Percentiles rank a stretch among this genome's conserved stretches.
phyloP scores from a whole-genome alignment of 1,140 invertebrate species.

The Copidosoma floridanum region DNA sequence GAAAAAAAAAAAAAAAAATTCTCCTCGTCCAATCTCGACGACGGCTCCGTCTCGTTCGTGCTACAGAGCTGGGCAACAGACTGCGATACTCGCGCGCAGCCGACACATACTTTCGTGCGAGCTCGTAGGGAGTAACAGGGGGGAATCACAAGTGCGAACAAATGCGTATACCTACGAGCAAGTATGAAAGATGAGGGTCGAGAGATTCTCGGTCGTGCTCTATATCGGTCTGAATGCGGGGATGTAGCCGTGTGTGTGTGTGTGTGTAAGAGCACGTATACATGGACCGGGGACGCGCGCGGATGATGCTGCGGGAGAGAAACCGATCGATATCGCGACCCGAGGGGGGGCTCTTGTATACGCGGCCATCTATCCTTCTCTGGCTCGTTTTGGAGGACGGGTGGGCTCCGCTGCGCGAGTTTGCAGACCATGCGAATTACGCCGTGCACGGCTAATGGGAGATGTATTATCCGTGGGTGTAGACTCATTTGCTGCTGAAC shows the following conservation, averaged over 20 bases:
- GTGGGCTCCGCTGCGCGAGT: neutral
- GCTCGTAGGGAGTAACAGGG: neutral
- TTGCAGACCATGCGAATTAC: conserved; percentile 7
- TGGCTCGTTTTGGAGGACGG: too few species aligned
- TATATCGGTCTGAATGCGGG: too few species aligned
- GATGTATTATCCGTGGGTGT: neutral
- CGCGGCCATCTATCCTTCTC: too few species aligned
- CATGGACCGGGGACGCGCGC: neutral
- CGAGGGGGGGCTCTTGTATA: neutral
- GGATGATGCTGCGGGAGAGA: too few species aligned
- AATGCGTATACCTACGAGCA: neutral
- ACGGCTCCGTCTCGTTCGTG: too few species aligned
- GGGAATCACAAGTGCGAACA: conserved; percentile 9
- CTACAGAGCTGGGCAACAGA: too few species aligned
- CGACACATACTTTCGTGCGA: too few species aligned
- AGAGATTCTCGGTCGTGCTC: too few species aligned
- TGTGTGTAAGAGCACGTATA: neutral
- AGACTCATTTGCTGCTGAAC: too few species aligned
- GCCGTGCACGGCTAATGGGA: too few species aligned
- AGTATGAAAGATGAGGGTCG: conserved; percentile 1
- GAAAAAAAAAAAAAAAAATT: neutral
- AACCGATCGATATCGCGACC: conserved; percentile 13
- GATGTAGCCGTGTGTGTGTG: neutral
- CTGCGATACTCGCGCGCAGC: too few species aligned
- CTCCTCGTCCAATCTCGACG: neutral